Evolutionary conservation across 2,888 invertebrate genomes (phyloP).

Genomic region (Geophilus truncorum): DNA sequence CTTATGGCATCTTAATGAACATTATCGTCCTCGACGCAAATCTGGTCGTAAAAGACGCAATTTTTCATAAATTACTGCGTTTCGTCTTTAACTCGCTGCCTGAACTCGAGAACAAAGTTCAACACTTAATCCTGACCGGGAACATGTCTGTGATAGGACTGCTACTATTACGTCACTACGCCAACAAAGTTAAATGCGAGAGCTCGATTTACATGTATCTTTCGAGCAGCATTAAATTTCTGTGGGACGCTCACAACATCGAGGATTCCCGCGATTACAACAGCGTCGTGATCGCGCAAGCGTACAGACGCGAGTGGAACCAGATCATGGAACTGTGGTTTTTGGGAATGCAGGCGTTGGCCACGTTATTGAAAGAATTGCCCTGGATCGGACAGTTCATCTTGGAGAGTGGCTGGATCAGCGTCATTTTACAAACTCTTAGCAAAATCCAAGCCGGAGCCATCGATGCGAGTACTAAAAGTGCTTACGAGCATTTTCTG

Average conservation of each 20-base stretch:
- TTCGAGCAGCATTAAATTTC: conserved; percentile 78
- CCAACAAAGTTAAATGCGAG: conserved; percentile 59
- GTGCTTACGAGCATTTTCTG: conserved; percentile 84
- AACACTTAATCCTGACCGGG: conserved; percentile 71
- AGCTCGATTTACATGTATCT: conserved; percentile 75
- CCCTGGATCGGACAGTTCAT: conserved; percentile 56
- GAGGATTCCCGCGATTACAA: conserved; percentile 81
- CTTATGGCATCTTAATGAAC: conserved; percentile 90
- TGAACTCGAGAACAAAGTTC: conserved; percentile 72
- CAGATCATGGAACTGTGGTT: conserved; percentile 90
- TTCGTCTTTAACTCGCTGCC: conserved; percentile 80
- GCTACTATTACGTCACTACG: conserved; percentile 73
- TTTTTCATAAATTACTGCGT: conserved; percentile 73
- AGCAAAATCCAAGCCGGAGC: conserved; percentile 77
- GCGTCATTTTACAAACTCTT: conserved; percentile 75
- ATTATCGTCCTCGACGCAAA: conserved; percentile 81
- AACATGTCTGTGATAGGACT: conserved; percentile 78
- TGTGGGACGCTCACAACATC: conserved; percentile 88
- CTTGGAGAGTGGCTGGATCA: conserved; percentile 89
- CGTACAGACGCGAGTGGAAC: conserved; percentile 82
- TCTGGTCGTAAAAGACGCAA: conserved; percentile 68
- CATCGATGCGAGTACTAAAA: conserved; percentile 74
- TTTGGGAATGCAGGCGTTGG: conserved; percentile 87
- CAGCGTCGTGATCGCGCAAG: conserved; percentile 74
- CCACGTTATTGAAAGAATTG: conserved; percentile 65